A percentile compares a stretch with the other conserved stretches of the same genome.
phyloP scores from a whole-genome alignment of 2,888 invertebrate genomes.

The Acronicta aceris region DNA sequence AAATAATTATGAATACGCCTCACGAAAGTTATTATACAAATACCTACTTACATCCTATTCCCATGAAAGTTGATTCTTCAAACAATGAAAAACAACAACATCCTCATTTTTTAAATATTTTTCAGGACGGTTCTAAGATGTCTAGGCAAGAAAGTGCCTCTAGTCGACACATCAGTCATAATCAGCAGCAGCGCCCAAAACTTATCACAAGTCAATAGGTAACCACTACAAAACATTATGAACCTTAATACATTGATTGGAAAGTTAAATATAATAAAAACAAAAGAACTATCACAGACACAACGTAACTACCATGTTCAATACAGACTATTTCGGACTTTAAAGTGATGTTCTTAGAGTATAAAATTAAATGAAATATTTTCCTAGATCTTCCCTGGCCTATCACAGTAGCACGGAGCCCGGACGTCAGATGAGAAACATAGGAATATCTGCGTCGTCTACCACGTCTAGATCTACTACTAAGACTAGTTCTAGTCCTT shows the following conservation, averaged over 20 bases:
- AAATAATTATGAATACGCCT: too few relatives aligned
- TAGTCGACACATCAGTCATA: constrained; percentile 93
- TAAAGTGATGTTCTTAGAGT: accelerated
- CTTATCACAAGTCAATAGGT: constrained; percentile 90
- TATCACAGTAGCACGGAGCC: constrained; percentile 91
- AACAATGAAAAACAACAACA: too few relatives aligned
- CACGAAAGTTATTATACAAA: too few relatives aligned
- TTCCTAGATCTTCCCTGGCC: constrained; percentile 92
- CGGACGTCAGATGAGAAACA: constrained; percentile 90
- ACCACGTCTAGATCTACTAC: constrained; percentile 98
- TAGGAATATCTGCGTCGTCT: constrained; percentile 98
- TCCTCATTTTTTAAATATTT: constrained; percentile 76
- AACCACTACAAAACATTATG: constrained; percentile 19
- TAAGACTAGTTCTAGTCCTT: constrained; percentile 98
- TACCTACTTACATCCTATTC: too few relatives aligned
- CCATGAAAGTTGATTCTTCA: too few relatives aligned
- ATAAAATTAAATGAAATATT: constrained; percentile 35
- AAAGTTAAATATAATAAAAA: not conserved
- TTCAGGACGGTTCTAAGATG: constrained; percentile 92
- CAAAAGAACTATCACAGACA: too few relatives aligned
- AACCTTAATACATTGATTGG: not conserved
- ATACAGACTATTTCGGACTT: not conserved
- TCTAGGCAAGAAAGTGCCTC: constrained; percentile 94
- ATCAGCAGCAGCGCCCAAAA: constrained; percentile 94
- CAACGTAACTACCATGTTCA: too few relatives aligned